phyloP scores from a whole-genome alignment of 2,888 invertebrate genomes.

The Unio pictorum region DNA sequence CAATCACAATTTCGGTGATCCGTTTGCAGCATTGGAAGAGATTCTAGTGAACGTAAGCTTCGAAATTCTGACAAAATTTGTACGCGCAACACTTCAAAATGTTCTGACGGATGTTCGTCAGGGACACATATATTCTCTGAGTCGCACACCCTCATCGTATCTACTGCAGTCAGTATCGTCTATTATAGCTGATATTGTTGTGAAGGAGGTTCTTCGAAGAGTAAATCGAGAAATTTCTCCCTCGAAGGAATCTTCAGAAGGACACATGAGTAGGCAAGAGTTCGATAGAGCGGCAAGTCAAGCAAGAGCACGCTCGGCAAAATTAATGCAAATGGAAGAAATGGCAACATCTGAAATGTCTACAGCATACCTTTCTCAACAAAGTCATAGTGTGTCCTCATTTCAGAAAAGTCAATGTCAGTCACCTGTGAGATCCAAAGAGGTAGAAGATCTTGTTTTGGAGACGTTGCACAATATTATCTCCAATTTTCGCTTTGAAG shows the following conservation, averaged over 20 bases:
- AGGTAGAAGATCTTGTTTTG: constrained; percentile 36
- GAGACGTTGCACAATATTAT: constrained; percentile 44
- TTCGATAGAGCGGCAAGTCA: constrained; percentile 31
- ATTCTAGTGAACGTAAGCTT: constrained; percentile 35
- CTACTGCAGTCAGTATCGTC: constrained; percentile 29
- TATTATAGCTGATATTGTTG: constrained; percentile 32
- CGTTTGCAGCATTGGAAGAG: constrained; percentile 31
- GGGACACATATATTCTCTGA: constrained; percentile 6
- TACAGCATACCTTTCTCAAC: too few species aligned
- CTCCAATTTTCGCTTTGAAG: constrained; percentile 40
- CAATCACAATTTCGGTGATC: constrained; percentile 20
- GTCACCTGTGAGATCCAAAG: constrained; percentile 24
- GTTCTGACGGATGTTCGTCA: constrained; percentile 36
- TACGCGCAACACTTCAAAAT: constrained; percentile 35
- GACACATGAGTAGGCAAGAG: constrained; percentile 16
- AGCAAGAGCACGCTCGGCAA: constrained; percentile 11
- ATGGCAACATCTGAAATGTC: neutral
- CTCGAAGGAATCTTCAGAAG: constrained; percentile 11
- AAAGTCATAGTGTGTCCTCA: neutral
- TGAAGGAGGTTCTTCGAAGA: constrained; percentile 26
- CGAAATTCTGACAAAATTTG: constrained; percentile 40
- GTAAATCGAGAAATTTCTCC: constrained; percentile 23
- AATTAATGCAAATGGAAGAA: neutral
- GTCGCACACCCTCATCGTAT: constrained; percentile 17
- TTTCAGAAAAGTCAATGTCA: constrained; percentile 8